Base-by-base conservation (phyloP, 2,888 invertebrate species). In the Uropetala carovei region DNA sequence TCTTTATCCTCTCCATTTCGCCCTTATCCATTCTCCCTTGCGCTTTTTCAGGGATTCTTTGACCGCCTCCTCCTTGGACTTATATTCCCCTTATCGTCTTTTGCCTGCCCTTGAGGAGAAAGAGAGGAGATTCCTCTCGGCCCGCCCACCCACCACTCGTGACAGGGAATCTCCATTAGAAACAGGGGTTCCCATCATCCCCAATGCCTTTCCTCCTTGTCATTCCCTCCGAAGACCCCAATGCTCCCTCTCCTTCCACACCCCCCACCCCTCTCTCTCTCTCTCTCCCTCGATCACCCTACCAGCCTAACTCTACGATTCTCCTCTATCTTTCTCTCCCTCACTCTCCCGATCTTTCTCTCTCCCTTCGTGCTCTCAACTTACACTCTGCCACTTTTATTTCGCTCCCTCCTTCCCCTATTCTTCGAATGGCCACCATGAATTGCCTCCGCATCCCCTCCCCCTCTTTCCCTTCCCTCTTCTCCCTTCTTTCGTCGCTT, bases 111-210 rank as follows among this genome's bases (percentile, higher is more conserved):
- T 43, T 57, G 56, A 56, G 83, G 8, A 2, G n/a, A 9, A 7
- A 16, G 18, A n/a, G 83, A 57, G n/a, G 83, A 27, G 30, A 30
- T 11, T n/a, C 82, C 10, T 27, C 75, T 18, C 75, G 14, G 3
- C 75, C 11, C 75, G 11, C n/a, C 56, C 18, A n/a, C 56, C 18
- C 43, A 43, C 83, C 8, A 56, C 83, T 83, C 83, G 83, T 83
- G 83, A 83, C 83, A 83, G 83, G 56, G 57, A 83, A 83, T 83
- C 56, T 83, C 83, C 83, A 83, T 83, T 83, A 83, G 83, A 83
- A 56, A 57, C 56, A 43, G 83, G 56, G 43, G 43, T 43, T 43
- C 18, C 82, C 82, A 43, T n/a, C 83, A 83, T 83, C 83, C 57
- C 57, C 83, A 30, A 18, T 43, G 82, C 43, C 30, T 16, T 7